Evolutionary conservation across 2,113 vertebrate genomes (phyloP).

Genomic region (Nesoenas mayeri): DNA sequence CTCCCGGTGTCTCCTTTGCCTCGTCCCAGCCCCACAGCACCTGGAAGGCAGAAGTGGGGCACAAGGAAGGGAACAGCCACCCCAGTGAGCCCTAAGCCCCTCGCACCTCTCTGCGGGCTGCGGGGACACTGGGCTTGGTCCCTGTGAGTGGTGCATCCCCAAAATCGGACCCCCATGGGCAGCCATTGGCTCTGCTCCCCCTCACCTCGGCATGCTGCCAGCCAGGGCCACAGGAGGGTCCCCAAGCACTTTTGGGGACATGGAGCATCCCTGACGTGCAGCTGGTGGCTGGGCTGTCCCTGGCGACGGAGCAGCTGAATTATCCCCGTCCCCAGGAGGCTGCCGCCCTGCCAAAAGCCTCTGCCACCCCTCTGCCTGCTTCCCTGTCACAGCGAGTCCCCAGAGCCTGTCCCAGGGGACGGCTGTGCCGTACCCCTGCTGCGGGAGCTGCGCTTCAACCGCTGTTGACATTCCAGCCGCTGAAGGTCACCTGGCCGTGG

Average conservation of each 20-base stretch:
- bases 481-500: neutral
- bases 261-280: neutral
- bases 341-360: neutral
- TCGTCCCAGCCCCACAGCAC: no score
- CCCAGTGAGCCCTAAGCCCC: neutral
- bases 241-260: neutral
- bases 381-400: accelerated
- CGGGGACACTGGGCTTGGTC: neutral
- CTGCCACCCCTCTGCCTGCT: neutral
- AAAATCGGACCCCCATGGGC: accelerated
- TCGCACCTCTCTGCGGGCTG: accelerated
- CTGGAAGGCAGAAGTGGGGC: accelerated
- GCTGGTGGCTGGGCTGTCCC: neutral
- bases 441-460: neutral
- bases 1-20: accelerated
- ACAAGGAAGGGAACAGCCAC: neutral
- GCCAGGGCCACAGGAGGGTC: accelerated
- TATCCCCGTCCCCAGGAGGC: neutral
- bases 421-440: no score
- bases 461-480: neutral
- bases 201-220: neutral
- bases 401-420: accelerated
- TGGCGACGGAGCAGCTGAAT: accelerated
- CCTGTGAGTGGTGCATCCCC: neutral
- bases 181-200: accelerated